A percentile compares a stretch with the other conserved stretches of the same genome.
These are phyloP conservation scores for Tiliacea citrago DNA, from an alignment of 2,888 invertebrate genomes.

Conservation along the genomic window DNA sequence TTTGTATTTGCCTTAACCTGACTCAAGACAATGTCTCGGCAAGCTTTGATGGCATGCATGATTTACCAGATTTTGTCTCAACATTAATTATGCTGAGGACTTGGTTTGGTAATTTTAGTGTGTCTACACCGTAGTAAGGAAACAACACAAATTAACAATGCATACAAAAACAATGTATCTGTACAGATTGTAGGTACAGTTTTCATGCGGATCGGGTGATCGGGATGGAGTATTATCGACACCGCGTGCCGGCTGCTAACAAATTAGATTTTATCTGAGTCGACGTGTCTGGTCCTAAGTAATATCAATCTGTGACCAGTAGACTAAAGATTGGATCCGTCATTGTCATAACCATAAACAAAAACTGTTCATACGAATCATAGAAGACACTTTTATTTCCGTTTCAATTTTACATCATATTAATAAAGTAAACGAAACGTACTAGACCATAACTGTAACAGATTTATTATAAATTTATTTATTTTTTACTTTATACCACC, in stretches of 20 bases:
- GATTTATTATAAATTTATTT: too few species aligned
- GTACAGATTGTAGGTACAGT: constrained; percentile 66
- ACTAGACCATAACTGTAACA: too few species aligned
- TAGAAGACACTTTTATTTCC: too few species aligned
- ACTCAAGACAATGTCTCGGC: constrained; percentile 38
- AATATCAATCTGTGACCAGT: constrained; percentile 46
- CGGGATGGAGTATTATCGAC: constrained; percentile 69
- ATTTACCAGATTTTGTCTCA: background rate
- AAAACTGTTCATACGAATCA: too few species aligned
- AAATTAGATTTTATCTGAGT: constrained; percentile 73
- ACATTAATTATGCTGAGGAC: background rate
- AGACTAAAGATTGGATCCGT: too few species aligned
- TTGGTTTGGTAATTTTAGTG: background rate
- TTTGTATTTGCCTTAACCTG: constrained; percentile 60
- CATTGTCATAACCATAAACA: too few species aligned
- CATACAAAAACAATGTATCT: constrained; percentile 8
- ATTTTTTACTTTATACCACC: too few species aligned
- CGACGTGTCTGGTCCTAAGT: constrained; percentile 45
- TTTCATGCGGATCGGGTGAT: constrained; percentile 59
- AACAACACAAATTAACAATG: constrained; percentile 45
- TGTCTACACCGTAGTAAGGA: background rate
- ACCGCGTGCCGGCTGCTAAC: constrained; percentile 61
- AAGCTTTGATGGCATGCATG: constrained; percentile 5
- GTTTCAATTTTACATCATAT: too few species aligned
- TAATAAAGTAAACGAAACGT: too few species aligned